Evolutionary conservation across 2,888 invertebrate species (phyloP), one percentile per base, ranked within the genome.

Genomic region (Pammene fasciana): DNA sequence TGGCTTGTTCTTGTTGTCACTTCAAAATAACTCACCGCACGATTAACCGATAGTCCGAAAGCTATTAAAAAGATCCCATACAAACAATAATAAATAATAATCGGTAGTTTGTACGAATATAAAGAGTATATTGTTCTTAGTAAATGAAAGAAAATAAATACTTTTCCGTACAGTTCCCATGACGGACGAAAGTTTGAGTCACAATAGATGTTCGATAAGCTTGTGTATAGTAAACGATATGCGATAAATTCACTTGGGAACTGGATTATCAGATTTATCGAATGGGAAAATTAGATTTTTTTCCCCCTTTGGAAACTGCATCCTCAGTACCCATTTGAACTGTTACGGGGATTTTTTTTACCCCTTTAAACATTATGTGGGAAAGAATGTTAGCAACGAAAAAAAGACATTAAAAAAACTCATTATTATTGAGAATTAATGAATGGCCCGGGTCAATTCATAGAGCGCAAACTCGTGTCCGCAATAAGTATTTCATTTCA

Each of bases 81-180:
- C 57, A 59, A 64, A 65, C 68, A 65, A 68, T 38, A 62, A 50
- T 38, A 62, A 50, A 14, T 55, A 48, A 70, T 65, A 52, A 65
- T 60, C 60, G 41, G 54, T 68, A 43, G 56, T 62, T 57, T 38
- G 57, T 65, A 56, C 16, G 14, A 16, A 16, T 38, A 61, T 67
- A 16, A 50, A 62, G 65, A 16, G 18, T 54, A 45, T 70, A 70
- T 70, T 70, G 70, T 70, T 70, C 70, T 60, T 65, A 70, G 65
- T 16, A 48, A 70, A 68, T 68, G 68, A 68, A 62, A 70, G 68
- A 65, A 70, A 70, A 65, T 59, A 65, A 52, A 26, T 59, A 13
- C 38, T 18, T 36, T 65, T 61, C 46, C 59, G 36, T 14, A 38
- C 45, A 36, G 46, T 70, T 70, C 70, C 54, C 70, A 70, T 70